A percentile compares a stretch with the other conserved stretches of the same genome.
phyloP scores from a whole-genome alignment of 2,797 vertebrate genomes.

The Tolypeutes matacus region DNA sequence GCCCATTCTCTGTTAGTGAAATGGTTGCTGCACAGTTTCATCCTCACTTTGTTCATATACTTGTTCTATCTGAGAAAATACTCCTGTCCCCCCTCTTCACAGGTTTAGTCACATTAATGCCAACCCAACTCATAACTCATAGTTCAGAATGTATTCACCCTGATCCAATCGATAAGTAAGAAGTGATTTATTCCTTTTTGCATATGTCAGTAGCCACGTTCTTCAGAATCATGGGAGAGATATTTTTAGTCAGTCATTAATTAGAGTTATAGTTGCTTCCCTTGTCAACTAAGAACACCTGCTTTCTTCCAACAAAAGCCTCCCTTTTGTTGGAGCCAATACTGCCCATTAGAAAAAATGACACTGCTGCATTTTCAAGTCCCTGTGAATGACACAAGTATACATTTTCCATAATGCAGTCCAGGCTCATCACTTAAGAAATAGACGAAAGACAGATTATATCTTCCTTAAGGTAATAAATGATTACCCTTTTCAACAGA shows the following conservation, averaged over 20 bases:
- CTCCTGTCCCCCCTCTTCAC: background rate
- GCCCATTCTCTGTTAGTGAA: background rate
- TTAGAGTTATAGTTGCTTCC: background rate
- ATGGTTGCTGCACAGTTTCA: background rate
- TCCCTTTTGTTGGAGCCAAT: background rate
- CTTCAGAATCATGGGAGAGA: background rate
- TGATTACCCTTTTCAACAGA: background rate
- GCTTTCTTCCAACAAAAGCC: background rate
- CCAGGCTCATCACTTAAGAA: background rate
- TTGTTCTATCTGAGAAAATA: background rate
- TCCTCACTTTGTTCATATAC: background rate
- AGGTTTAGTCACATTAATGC: background rate
- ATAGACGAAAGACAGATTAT: background rate
- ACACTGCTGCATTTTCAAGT: background rate
- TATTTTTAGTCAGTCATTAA: background rate
- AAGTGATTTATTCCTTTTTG: background rate
- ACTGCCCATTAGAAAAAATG: background rate
- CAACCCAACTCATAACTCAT: background rate
- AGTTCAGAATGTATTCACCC: background rate
- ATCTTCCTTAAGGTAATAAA: background rate
- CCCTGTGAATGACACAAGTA: background rate
- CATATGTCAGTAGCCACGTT: background rate
- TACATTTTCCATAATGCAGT: background rate
- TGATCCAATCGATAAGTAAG: background rate
- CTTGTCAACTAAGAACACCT: constrained; percentile 12